Percentiles rank a stretch among this genome's conserved stretches.
Conservation (phyloP, 2,113 vertebrate genomes). For the Plectropomus leopardus region DNA sequence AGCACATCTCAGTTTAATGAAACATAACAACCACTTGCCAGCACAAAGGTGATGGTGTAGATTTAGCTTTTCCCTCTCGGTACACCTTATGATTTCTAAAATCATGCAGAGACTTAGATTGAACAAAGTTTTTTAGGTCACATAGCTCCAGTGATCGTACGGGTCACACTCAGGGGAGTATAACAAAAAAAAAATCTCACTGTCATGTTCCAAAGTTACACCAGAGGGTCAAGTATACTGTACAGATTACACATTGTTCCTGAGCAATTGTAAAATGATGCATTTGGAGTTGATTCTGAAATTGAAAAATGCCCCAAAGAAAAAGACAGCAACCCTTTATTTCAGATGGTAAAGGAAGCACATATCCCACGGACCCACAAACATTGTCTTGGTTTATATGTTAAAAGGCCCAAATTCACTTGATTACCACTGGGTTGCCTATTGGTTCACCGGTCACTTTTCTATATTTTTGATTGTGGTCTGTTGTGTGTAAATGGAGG, state of each 20-base stretch:
- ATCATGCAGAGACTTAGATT: slow-evolving; percentile 25
- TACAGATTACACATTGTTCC: slow-evolving; percentile 7
- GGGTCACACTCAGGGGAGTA: slow-evolving; percentile 71
- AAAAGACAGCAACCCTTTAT: neutral
- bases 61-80: neutral
- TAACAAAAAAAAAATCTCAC: slow-evolving; percentile 44
- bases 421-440: slow-evolving; percentile 44
- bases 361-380: neutral
- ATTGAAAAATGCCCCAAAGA: neutral
- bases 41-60: neutral
- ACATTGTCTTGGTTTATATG: slow-evolving; percentile 23
- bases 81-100: slow-evolving; percentile 18
- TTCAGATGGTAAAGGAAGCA: slow-evolving; percentile 16
- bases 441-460: slow-evolving; percentile 46
- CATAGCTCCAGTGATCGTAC: slow-evolving; percentile 46
- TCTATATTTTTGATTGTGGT: slow-evolving; percentile 54
- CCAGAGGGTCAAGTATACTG: slow-evolving; percentile 1
- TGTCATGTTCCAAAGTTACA: slow-evolving; percentile 46
- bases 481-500: slow-evolving; percentile 55
- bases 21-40: neutral
- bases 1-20: slow-evolving; percentile 1
- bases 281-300: slow-evolving; percentile 8
- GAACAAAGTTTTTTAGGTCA: slow-evolving; percentile 16
- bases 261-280: slow-evolving; percentile 32
- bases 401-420: slow-evolving; percentile 30